A percentile compares a stretch with the other conserved stretches of the same genome.
Evolutionary conservation across 2,797 vertebrate genomes (phyloP).

Genomic region (Takifugu rubripes): DNA sequence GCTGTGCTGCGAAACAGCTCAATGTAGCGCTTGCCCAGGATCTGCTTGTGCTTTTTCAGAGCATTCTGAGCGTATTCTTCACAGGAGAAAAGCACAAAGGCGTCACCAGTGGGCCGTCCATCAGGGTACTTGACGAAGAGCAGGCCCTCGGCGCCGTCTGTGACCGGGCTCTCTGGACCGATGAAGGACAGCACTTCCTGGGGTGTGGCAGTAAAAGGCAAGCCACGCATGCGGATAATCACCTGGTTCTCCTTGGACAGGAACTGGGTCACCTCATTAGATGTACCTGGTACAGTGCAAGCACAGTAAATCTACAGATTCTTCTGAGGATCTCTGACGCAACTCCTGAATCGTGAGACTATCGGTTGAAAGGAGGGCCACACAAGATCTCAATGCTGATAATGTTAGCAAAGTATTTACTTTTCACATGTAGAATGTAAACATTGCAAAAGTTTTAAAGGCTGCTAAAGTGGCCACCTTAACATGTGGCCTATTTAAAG

Average conservation of each 20-base stretch:
- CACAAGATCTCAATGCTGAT: not conserved
- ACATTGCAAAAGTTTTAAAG: too few relatives aligned
- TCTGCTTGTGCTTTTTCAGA: slow-evolving; percentile 95
- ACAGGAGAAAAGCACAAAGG: slow-evolving; percentile 94
- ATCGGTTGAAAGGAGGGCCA: not conserved
- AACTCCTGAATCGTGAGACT: too few relatives aligned
- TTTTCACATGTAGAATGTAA: too few relatives aligned
- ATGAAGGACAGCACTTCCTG: slow-evolving; percentile 90
- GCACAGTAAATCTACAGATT: not conserved
- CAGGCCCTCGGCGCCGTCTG: slow-evolving; percentile 86
- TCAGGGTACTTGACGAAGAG: slow-evolving; percentile 97
- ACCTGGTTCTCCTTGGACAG: slow-evolving; percentile 95
- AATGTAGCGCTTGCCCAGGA: slow-evolving; percentile 95
- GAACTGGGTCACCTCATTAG: slow-evolving; percentile 95
- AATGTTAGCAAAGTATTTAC: too few relatives aligned
- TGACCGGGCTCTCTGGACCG: slow-evolving; percentile 87
- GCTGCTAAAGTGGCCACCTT: too few relatives aligned
- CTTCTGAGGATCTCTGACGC: too few relatives aligned
- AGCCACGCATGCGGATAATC: slow-evolving; percentile 90
- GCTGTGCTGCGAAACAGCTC: slow-evolving; percentile 96
- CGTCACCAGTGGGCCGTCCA: slow-evolving; percentile 92
- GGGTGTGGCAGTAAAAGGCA: slow-evolving; percentile 88
- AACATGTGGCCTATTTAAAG: too few relatives aligned
- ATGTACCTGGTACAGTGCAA: slow-evolving; percentile 79
- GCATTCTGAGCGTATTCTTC: slow-evolving; percentile 94